Evolutionary conservation across 2,797 vertebrate species (phyloP).

Genomic region (Sphenodon punctatus): DNA sequence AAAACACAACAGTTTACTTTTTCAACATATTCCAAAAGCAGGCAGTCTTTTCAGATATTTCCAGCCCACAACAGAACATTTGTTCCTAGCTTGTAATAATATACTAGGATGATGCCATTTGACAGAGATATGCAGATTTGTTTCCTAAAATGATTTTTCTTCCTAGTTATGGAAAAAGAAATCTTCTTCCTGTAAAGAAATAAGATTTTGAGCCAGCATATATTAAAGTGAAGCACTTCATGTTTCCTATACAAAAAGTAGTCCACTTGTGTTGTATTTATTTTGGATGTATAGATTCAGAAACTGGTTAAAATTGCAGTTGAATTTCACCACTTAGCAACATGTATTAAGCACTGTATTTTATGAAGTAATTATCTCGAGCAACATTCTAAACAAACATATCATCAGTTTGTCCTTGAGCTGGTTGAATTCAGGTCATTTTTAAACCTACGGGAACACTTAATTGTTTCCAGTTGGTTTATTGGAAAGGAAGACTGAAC

Average conservation of each 20-base stretch:
- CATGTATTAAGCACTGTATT: neutral
- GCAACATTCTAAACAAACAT: neutral
- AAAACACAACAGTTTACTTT: neutral
- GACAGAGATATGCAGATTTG: neutral
- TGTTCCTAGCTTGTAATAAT: neutral
- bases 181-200: neutral
- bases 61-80: neutral
- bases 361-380: neutral
- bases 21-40: neutral
- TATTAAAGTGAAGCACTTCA: neutral
- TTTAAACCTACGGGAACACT: neutral
- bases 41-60: neutral
- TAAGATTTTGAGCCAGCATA: too few species aligned
- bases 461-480: neutral
- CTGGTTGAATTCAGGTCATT: neutral
- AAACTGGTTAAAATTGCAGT: neutral
- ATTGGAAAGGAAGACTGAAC: neutral
- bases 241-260: neutral
- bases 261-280: neutral
- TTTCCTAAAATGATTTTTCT: neutral
- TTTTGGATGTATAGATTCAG: neutral
- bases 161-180: neutral
- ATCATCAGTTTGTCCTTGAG: neutral
- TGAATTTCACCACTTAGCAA: neutral
- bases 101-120: neutral